Conservation (phyloP, 2,797 vertebrate species). For the Neomorphus geoffroyi region DNA sequence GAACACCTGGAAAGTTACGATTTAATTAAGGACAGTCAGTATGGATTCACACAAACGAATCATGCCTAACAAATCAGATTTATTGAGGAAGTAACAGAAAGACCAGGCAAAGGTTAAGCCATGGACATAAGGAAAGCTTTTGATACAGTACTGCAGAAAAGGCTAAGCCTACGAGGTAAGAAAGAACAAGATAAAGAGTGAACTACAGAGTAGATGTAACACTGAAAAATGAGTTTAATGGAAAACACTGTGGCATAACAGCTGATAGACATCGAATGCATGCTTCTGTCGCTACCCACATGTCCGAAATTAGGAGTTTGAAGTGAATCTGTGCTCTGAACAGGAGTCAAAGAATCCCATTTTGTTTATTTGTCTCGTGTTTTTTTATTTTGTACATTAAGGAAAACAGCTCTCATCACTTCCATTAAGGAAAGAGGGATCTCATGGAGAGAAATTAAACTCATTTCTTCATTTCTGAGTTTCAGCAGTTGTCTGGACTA, state of each 20-base stretch:
- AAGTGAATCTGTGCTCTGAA: background rate
- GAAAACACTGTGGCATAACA: background rate
- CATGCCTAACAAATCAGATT: slow-evolving; percentile 71
- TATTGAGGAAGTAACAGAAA: slow-evolving; percentile 70
- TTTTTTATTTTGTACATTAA: background rate
- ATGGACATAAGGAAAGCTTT: slow-evolving; percentile 62
- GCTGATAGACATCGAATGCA: background rate
- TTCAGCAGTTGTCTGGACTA: background rate
- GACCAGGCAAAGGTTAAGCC: slow-evolving; percentile 58
- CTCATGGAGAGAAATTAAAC: background rate
- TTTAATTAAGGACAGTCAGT: slow-evolving; percentile 71
- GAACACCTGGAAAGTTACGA: slow-evolving; percentile 66
- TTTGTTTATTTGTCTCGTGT: background rate
- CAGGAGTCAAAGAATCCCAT: background rate
- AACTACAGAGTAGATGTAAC: background rate
- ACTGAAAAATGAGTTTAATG: background rate
- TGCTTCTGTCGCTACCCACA: background rate
- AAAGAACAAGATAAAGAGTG: background rate
- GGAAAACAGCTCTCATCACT: background rate
- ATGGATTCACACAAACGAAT: slow-evolving; percentile 53
- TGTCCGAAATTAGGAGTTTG: background rate
- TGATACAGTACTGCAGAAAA: slow-evolving; percentile 47
- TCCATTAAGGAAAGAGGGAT: background rate
- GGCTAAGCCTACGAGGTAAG: slow-evolving; percentile 12
- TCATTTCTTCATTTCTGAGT: background rate